Evolutionary conservation across 2,797 vertebrate species (phyloP).

Genomic region (Hemitrygon akajei): DNA sequence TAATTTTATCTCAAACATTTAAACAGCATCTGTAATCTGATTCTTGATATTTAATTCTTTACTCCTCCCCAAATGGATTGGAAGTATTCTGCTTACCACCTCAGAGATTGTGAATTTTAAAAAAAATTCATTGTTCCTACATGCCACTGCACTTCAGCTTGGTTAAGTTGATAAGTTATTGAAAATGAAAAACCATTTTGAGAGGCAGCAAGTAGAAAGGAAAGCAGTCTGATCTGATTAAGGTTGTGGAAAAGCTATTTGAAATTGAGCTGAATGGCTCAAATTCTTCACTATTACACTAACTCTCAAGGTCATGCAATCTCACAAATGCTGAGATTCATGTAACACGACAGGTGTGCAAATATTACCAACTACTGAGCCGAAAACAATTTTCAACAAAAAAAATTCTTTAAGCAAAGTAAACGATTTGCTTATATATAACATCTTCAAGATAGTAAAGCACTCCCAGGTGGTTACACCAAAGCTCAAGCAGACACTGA

Average conservation of each 20-base stretch:
- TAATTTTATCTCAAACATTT: neutral
- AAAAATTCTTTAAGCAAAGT: neutral
- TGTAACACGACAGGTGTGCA: neutral
- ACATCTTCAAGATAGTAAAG: neutral
- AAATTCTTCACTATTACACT: neutral
- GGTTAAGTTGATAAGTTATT: neutral
- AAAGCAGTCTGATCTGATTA: neutral
- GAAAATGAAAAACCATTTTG: neutral
- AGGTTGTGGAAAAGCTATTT: neutral
- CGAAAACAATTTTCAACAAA: neutral
- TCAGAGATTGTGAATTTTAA: neutral
- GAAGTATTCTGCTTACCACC: neutral
- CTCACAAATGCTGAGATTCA: neutral
- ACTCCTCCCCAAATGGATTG: neutral
- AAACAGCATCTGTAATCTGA: neutral
- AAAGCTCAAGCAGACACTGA: neutral
- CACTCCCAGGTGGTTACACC: neutral
- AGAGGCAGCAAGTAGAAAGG: neutral
- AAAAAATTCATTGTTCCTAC: neutral
- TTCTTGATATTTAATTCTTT: neutral
- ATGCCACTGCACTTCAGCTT: neutral
- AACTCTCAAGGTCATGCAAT: neutral
- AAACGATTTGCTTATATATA: neutral
- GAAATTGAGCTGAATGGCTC: neutral
- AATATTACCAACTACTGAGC: neutral